Conservation (phyloP, 2,888 invertebrate species). For the Caenorhabditis wallacei region DNA sequence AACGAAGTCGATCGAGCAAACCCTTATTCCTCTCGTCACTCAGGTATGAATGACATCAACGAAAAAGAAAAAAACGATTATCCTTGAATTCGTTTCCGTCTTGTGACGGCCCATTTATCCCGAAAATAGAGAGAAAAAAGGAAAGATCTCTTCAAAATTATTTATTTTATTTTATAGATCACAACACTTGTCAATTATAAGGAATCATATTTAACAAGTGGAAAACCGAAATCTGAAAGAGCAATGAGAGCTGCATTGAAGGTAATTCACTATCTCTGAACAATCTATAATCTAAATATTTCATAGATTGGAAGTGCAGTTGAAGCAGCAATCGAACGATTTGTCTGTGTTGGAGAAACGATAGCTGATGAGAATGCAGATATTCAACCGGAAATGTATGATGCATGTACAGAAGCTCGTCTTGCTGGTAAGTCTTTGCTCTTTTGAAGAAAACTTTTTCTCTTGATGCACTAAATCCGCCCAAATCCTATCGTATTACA, state of each 20-base stretch:
- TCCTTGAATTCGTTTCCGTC: slow-evolving; percentile 40
- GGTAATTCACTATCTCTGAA: slow-evolving; percentile 64
- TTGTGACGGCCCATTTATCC: slow-evolving; percentile 39
- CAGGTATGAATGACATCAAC: slow-evolving; percentile 87
- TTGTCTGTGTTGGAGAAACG: slow-evolving; percentile 98
- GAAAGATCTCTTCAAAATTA: background rate
- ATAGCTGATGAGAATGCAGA: slow-evolving; percentile 99
- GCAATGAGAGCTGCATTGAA: slow-evolving; percentile 89
- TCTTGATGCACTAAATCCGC: slow-evolving; percentile 41
- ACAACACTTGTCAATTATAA: slow-evolving; percentile 92
- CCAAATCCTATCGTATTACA: slow-evolving; percentile 40
- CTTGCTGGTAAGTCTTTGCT: slow-evolving; percentile 89
- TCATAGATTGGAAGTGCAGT: slow-evolving; percentile 95
- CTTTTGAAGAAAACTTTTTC: background rate
- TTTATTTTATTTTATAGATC: slow-evolving; percentile 86
- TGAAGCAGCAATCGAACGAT: slow-evolving; percentile 96
- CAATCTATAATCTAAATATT: background rate
- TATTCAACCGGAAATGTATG: slow-evolving; percentile 97
- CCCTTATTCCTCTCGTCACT: slow-evolving; percentile 93
- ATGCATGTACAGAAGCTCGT: slow-evolving; percentile 97
- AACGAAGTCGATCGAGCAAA: slow-evolving; percentile 95
- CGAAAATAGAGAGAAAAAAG: background rate
- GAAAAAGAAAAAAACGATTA: slow-evolving; percentile 49
- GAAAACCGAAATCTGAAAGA: slow-evolving; percentile 86
- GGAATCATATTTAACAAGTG: slow-evolving; percentile 86